Evolutionary conservation across 1,140 invertebrate species (phyloP), one percentile per base, ranked within the genome.

Genomic region (Temnothorax longispinosus): DNA sequence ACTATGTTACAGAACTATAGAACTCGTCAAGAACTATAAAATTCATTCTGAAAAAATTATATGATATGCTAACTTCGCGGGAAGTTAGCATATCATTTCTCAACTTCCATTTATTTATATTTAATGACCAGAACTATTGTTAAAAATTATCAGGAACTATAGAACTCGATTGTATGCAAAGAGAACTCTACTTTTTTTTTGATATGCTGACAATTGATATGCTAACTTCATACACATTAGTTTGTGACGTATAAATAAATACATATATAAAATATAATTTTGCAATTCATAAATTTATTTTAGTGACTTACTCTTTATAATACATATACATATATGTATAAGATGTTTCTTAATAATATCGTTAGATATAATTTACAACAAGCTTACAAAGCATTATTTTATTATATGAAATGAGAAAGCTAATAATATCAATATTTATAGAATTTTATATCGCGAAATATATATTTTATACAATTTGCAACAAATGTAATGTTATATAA

Each of bases 391-490:
- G 35, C 15, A 21, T 38, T 44, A 50, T 50, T 27, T n/a, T 47
- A 78, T 62, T 77, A 38, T 4, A 21, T 50, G 10, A 32, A 10
- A 13, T 64, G n/a, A 52, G 18, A 65, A 65, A 47, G 0, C 11
- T 15, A 52, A 65, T 21, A n/a, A 65, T 65, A 50, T 67, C 13
- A 67, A 78, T 18, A 21, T 64, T 62, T 47, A 15, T 32, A 74
- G 56, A 38, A 56, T 3, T 21, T 50, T 15, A 47, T 47, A 35
- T 18, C 3, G 6, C 6, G 2, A 38, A 65, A 11, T n/a, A 65
- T 13, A 65, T 38, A 18, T 77, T 71, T 85, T 75, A 60, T 52
- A 85, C 21, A 88, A 65, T 72, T 88, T 69, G 71, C 76, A 87
- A 72, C 81, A 71, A 27, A 58, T 76, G 41, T 5, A 80, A 52